Percentiles rank a stretch among this genome's conserved stretches.
These are phyloP conservation scores for Microctonus brassicae DNA, from an alignment of 2,888 invertebrate species.

Conservation along the genomic window DNA sequence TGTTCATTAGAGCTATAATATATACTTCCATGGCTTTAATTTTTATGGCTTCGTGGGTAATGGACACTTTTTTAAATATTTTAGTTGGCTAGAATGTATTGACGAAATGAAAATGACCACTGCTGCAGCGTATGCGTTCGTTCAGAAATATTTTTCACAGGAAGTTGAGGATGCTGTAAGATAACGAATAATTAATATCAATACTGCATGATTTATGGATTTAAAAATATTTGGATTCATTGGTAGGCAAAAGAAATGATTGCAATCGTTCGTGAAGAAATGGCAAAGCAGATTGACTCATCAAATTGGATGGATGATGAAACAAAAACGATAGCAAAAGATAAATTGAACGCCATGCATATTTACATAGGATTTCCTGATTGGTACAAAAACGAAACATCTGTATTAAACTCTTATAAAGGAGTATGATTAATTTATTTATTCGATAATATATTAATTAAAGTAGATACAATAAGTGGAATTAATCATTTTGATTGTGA, in stretches of 20 bases:
- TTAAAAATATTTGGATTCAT: neutral
- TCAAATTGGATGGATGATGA: conserved; percentile 74
- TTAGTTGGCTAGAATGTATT: neutral
- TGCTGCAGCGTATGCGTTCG: neutral
- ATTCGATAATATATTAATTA: too few species aligned
- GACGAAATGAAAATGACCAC: neutral
- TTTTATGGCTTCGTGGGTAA: neutral
- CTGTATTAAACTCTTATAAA: conserved; percentile 71
- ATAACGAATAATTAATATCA: neutral
- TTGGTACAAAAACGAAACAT: conserved; percentile 71
- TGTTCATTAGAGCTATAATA: neutral
- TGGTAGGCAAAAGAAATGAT: conserved; percentile 70
- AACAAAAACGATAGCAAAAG: conserved; percentile 71
- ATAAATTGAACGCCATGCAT: conserved; percentile 71
- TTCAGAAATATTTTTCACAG: neutral
- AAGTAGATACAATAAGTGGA: too few species aligned
- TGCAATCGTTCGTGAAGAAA: conserved; percentile 70
- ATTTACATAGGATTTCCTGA: conserved; percentile 74
- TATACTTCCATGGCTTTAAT: conserved; percentile 27
- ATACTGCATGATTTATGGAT: neutral
- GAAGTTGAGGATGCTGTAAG: conserved; percentile 29
- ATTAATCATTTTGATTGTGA: neutral
- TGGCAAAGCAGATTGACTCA: conserved; percentile 70
- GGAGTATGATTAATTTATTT: conserved; percentile 63
- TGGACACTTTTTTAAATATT: neutral